phyloP scores from a whole-genome alignment of 2,113 vertebrate species.

The Nothoprocta perdicaria region DNA sequence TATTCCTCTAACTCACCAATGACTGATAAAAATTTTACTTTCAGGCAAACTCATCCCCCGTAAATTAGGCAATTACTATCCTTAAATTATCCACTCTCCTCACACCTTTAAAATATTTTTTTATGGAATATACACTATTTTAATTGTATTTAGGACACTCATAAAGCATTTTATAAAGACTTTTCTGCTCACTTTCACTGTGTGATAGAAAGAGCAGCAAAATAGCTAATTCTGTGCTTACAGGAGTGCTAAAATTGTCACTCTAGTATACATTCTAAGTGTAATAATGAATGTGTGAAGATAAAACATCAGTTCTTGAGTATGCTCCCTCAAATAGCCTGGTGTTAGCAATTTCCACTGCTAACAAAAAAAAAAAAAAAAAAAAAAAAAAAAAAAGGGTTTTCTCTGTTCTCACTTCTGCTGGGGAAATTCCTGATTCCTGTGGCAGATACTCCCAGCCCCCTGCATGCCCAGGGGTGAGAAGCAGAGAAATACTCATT shows the following conservation, averaged over 20 bases:
- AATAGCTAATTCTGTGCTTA: slow-evolving; percentile 51
- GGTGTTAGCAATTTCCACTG: neutral
- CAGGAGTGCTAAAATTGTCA: neutral
- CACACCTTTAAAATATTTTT: neutral
- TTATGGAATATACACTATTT: neutral
- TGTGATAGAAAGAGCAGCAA: slow-evolving; percentile 32
- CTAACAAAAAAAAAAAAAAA: neutral
- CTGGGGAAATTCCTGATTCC: neutral
- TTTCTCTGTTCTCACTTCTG: neutral
- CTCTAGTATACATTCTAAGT: neutral
- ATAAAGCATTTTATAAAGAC: neutral
- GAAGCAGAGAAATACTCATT: neutral
- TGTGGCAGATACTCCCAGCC: neutral
- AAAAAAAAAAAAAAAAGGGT: neutral
- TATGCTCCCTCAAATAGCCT: neutral
- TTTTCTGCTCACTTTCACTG: slow-evolving; percentile 26
- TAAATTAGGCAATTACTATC: neutral
- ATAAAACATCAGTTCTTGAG: neutral
- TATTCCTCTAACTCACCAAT: neutral
- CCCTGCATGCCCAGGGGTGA: neutral
- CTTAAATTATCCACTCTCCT: neutral
- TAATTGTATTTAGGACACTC: slow-evolving; percentile 27
- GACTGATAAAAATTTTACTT: neutral
- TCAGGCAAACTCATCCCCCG: neutral
- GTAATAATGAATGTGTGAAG: slow-evolving; percentile 31